Percentiles rank a stretch among this genome's conserved stretches.
Evolutionary conservation across 2,797 vertebrate species (phyloP).

Genomic region (Phrynocephalus vlangalii): DNA sequence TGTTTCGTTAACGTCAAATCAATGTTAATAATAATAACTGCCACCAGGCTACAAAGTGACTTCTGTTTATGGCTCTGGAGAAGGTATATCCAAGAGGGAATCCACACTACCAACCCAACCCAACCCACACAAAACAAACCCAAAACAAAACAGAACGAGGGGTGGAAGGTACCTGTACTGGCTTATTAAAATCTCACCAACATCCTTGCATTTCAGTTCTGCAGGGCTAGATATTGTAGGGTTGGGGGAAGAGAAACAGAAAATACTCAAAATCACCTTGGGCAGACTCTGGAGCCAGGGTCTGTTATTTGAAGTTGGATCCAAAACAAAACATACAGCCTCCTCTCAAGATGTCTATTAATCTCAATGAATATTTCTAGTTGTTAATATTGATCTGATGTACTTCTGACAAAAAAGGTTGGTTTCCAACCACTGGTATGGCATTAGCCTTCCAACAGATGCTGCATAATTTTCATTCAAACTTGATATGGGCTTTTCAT

Average conservation of each 20-base stretch:
- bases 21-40: not conserved
- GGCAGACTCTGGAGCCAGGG: no score
- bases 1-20: not conserved
- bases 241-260: no score
- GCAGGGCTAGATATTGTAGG: not conserved
- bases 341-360: no score
- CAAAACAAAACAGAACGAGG: not conserved
- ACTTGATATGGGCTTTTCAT: not conserved
- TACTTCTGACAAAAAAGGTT: no score
- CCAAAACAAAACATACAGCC: no score
- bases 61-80: constrained; percentile 1
- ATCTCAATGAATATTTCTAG: no score
- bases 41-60: not conserved
- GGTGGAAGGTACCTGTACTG: not conserved
- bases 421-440: not conserved
- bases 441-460: not conserved
- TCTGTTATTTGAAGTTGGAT: no score
- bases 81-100: not conserved
- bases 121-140: not conserved
- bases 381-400: no score
- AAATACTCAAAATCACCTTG: no score
- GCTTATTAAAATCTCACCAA: not conserved
- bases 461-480: not conserved
- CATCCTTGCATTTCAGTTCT: not conserved
- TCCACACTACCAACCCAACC: not conserved